phyloP scores from a whole-genome alignment of 37 sponge, comb jelly and placozoan genomes.

The Ephydatia muelleri region DNA sequence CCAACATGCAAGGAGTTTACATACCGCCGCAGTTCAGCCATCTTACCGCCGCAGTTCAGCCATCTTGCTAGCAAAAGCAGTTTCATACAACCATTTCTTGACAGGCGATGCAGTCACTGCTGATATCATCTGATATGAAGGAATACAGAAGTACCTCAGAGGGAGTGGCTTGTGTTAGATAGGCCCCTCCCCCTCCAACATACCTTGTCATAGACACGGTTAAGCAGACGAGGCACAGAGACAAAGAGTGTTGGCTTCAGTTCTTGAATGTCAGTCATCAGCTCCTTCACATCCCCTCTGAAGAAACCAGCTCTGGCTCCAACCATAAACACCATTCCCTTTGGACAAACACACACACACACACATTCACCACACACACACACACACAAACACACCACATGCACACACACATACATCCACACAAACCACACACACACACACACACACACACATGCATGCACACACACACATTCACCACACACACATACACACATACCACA shows the following conservation, averaged over 20 bases:
- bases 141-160: no score
- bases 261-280: conserved; percentile 80
- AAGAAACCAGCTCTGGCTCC: conserved; percentile 84
- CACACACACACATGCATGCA: no score
- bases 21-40: no score
- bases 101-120: conserved; percentile 60
- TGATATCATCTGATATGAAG: conserved; percentile 53
- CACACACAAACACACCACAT: no score
- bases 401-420: no score
- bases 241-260: conserved; percentile 91
- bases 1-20: no score
- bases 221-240: conserved; percentile 91
- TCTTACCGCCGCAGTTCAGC: conserved; percentile 74
- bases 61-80: conserved; percentile 70
- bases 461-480: no score
- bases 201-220: conserved; percentile 96
- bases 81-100: conserved; percentile 82
- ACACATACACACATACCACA: no score
- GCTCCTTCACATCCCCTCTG: conserved; percentile 87
- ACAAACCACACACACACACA: no score
- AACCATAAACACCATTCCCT: conserved; percentile 60
- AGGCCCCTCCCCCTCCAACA: no score
- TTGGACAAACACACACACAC: not conserved
- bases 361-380: no score
- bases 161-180: not conserved